Conservation (phyloP, 2,797 vertebrate species). For the Loriculus beryllinus region DNA sequence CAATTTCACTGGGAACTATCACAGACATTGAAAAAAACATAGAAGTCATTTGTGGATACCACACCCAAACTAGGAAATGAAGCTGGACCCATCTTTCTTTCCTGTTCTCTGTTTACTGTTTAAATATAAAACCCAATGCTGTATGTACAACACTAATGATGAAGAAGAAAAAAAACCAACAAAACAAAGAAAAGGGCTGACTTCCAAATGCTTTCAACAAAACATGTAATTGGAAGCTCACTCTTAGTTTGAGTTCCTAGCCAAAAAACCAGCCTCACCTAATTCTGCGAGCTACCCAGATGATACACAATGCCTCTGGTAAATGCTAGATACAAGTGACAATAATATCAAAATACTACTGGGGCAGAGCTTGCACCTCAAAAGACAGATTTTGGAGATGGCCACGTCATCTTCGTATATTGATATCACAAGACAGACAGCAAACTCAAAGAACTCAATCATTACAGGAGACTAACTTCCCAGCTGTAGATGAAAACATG, state of each 20-base stretch:
- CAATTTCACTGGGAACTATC: neutral
- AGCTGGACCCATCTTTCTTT: neutral
- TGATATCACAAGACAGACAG: neutral
- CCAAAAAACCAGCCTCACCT: neutral
- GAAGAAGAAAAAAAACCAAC: neutral
- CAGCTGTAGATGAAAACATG: neutral
- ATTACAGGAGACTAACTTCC: neutral
- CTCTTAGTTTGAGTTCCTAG: neutral
- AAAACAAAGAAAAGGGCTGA: neutral
- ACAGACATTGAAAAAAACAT: neutral
- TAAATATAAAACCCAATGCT: neutral
- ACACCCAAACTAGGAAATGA: neutral
- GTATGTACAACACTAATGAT: neutral
- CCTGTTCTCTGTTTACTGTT: neutral
- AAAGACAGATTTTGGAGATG: neutral
- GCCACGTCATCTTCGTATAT: neutral
- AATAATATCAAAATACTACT: neutral
- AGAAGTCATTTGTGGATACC: neutral
- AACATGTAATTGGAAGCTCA: neutral
- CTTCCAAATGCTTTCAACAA: neutral
- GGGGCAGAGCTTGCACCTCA: neutral
- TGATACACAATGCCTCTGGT: neutral
- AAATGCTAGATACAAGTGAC: neutral
- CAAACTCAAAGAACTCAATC: neutral
- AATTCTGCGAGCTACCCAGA: neutral